Evolutionary conservation across 2,113 vertebrate genomes (phyloP).

Genomic region (Plotosus lineatus): DNA sequence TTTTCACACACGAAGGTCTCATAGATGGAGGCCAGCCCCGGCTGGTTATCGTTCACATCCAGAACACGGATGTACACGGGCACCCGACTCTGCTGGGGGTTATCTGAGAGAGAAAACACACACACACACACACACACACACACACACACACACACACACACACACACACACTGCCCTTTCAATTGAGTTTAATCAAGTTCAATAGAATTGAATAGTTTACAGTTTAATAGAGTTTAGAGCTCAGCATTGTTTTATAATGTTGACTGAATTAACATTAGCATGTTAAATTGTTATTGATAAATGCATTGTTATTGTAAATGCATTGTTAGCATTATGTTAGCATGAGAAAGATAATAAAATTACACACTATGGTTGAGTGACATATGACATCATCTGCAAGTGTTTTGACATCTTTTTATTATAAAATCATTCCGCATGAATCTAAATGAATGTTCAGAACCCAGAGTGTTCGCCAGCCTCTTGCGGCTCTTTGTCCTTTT

Average conservation of each 20-base stretch:
- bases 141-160: neutral
- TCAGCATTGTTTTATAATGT: neutral
- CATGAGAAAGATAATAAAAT: neutral
- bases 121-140: neutral
- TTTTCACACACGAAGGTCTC: conserved; percentile 94
- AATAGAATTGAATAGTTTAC: too few relatives aligned
- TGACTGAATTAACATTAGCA: neutral
- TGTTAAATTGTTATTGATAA: too few relatives aligned
- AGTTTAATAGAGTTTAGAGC: too few relatives aligned
- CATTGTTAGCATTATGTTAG: too few relatives aligned
- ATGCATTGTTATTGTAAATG: too few relatives aligned
- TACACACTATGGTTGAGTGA: neutral
- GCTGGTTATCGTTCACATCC: conserved; percentile 94
- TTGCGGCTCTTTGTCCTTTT: neutral
- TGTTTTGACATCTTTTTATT: neutral
- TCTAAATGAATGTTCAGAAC: neutral
- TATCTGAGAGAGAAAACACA: conserved; percentile 70
- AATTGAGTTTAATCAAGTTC: too few relatives aligned
- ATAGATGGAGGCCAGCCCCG: conserved; percentile 83
- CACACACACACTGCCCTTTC: too few relatives aligned
- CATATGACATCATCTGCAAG: neutral
- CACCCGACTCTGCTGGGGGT: conserved; percentile 84
- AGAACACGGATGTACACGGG: conserved; percentile 86
- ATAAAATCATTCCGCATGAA: neutral
- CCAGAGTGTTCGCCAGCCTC: neutral